Percentiles rank a stretch among this genome's conserved stretches.
phyloP scores from a whole-genome alignment of 2,888 invertebrate species.

The Pseudoips prasinana region DNA sequence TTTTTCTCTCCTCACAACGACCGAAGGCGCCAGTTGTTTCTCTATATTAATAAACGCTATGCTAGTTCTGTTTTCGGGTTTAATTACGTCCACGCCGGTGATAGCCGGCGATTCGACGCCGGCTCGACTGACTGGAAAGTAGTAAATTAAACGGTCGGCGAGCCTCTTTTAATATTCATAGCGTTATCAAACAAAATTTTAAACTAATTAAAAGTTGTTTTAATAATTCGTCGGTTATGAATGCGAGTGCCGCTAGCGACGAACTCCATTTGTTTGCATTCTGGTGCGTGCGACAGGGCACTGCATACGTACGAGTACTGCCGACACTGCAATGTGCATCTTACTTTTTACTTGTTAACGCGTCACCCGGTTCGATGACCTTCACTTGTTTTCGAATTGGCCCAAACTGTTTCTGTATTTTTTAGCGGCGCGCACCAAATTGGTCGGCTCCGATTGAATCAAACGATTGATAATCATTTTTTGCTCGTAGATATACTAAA shows the following conservation, averaged over 20 bases:
- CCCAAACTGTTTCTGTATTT: slow-evolving; percentile 10
- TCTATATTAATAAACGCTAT: slow-evolving; percentile 65
- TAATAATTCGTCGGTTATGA: slow-evolving; percentile 55
- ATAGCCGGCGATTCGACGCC: slow-evolving; percentile 42
- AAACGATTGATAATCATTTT: slow-evolving; percentile 4
- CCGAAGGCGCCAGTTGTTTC: slow-evolving; percentile 75
- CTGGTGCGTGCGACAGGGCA: slow-evolving; percentile 36
- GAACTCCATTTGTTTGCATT: slow-evolving; percentile 52
- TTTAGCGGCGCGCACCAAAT: slow-evolving; percentile 4
- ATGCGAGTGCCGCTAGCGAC: slow-evolving; percentile 37
- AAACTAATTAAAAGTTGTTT: slow-evolving; percentile 76
- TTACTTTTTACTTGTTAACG: slow-evolving; percentile 16
- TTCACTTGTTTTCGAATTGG: slow-evolving; percentile 13
- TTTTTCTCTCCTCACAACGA: slow-evolving; percentile 54
- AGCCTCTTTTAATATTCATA: slow-evolving; percentile 76
- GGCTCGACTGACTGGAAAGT: slow-evolving; percentile 52
- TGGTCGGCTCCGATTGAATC: slow-evolving; percentile 3
- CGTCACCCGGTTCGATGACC: slow-evolving; percentile 14
- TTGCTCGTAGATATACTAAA: slow-evolving; percentile 7
- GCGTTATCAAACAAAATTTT: slow-evolving; percentile 75
- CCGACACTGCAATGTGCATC: slow-evolving; percentile 9
- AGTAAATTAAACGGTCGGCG: slow-evolving; percentile 75
- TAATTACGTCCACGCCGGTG: slow-evolving; percentile 62
- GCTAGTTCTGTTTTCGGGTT: slow-evolving; percentile 70
- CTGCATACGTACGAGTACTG: slow-evolving; percentile 24